These are phyloP conservation scores for Cyprinella venusta DNA, from an alignment of 2,797 vertebrate species.

Conservation along the genomic window DNA sequence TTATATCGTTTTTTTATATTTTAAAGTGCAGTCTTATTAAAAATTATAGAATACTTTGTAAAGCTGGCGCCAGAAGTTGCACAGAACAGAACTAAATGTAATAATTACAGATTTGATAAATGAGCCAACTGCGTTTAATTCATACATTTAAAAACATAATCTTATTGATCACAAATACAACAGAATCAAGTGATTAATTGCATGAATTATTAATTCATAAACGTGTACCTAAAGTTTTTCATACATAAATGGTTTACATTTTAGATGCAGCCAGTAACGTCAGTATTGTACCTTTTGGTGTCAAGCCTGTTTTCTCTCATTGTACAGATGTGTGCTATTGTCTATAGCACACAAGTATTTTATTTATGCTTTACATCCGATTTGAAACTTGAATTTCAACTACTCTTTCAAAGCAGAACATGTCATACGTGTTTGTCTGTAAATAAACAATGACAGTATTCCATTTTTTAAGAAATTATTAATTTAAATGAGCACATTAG, in stretches of 20 bases:
- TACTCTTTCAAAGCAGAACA: not conserved
- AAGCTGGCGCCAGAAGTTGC: not conserved
- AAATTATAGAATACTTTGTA: not conserved
- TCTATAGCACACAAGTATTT: no score
- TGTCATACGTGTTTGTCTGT: not conserved
- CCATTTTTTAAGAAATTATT: not conserved
- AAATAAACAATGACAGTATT: not conserved
- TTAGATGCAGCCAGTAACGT: no score
- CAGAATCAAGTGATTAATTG: not conserved
- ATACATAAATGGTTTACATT: no score
- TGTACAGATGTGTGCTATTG: no score
- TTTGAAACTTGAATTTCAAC: not conserved
- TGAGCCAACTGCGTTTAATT: not conserved
- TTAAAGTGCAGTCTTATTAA: not conserved
- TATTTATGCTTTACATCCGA: no score
- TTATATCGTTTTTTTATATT: not conserved
- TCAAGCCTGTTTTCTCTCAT: no score
- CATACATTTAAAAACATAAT: not conserved
- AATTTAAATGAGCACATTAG: not conserved
- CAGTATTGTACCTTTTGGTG: no score
- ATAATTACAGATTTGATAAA: not conserved
- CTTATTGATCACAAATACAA: not conserved
- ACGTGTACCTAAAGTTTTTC: no score
- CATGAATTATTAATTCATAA: no score
- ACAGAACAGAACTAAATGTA: not conserved